A percentile compares a stretch with the other conserved stretches of the same genome.
These are phyloP conservation scores for Tuberolachnus salignus DNA, from an alignment of 2,888 invertebrate species.

Conservation along the genomic window DNA sequence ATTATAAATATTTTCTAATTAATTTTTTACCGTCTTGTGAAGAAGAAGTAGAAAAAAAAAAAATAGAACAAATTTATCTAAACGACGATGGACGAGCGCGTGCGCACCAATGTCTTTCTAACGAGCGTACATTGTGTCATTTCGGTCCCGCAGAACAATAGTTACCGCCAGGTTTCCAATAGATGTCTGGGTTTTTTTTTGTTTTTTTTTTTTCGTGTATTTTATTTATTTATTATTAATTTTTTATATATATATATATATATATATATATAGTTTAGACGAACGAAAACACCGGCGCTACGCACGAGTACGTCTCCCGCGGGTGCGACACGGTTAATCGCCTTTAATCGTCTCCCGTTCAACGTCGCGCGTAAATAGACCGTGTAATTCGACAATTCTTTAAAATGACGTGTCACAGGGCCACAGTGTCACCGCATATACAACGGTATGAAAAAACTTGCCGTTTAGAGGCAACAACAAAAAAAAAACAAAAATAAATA, in stretches of 20 bases:
- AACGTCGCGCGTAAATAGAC: background rate
- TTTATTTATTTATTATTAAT: no score
- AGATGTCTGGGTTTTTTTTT: background rate
- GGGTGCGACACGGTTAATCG: conserved; percentile 4
- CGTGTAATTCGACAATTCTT: background rate
- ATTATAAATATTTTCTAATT: background rate
- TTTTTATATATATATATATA: no score
- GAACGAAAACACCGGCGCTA: background rate
- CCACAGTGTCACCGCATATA: no score
- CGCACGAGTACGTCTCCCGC: background rate
- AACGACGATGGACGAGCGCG: background rate
- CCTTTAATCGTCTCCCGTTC: conserved; percentile 10
- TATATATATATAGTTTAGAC: background rate
- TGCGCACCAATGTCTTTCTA: conserved; percentile 3
- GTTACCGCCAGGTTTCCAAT: background rate
- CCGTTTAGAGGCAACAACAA: no score
- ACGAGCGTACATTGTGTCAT: conserved; percentile 39
- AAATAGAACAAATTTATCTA: background rate
- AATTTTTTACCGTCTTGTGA: conserved; percentile 7
- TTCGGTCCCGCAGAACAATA: background rate
- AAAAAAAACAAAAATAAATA: no score
- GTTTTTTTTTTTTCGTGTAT: no score
- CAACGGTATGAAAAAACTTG: no score
- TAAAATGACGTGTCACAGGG: no score
- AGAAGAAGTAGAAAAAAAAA: background rate